Percentiles rank a stretch among this genome's conserved stretches.
phyloP scores from a whole-genome alignment of 2,113 vertebrate genomes.

The Lipophrys pholis region DNA sequence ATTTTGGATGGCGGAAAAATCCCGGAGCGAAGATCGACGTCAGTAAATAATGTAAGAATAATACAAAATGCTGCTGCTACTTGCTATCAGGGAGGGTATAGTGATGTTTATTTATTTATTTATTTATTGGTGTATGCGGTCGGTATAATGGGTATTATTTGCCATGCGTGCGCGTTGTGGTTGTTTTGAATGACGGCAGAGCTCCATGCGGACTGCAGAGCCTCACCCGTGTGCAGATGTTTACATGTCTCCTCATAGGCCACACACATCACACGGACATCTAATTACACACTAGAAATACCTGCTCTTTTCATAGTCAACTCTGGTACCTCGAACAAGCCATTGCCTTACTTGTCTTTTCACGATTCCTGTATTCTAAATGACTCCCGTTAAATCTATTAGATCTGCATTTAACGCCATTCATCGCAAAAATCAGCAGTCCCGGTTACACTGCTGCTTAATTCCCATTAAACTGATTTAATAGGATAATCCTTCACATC shows the following conservation, averaged over 20 bases:
- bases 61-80: not conserved
- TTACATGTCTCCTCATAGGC: constrained; percentile 53
- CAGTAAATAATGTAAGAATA: constrained; percentile 66
- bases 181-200: constrained; percentile 17
- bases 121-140: not conserved
- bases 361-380: too few species aligned
- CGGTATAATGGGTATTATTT: not conserved
- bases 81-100: not conserved
- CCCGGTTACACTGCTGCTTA: not conserved
- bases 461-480: constrained; percentile 33
- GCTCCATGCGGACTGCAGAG: constrained; percentile 44
- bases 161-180: not conserved
- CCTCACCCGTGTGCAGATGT: constrained; percentile 70
- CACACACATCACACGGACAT: constrained; percentile 8
- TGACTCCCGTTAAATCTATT: too few species aligned
- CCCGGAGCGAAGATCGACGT: constrained; percentile 22
- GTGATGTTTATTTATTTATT: not conserved
- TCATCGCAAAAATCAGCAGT: constrained; percentile 5
- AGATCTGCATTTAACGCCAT: not conserved
- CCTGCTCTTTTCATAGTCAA: not conserved
- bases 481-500: constrained; percentile 31
- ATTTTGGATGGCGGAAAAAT: constrained; percentile 40
- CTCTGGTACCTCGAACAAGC: too few species aligned
- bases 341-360: too few species aligned
- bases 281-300: not conserved